Evolutionary conservation across 2,113 vertebrate genomes (phyloP).

Genomic region (Hemiscyllium ocellatum): DNA sequence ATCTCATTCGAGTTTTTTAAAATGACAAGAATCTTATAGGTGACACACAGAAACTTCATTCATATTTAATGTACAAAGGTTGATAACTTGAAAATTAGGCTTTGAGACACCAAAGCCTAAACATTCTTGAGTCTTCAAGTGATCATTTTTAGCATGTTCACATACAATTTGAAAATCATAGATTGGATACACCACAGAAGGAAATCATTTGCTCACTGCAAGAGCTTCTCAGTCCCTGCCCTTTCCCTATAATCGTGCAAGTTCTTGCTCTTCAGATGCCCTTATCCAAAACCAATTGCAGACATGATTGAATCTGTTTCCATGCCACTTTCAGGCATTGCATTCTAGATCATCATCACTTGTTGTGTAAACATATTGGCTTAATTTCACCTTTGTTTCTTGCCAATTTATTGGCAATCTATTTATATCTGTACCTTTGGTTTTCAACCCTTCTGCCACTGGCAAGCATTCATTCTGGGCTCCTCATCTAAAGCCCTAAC

Average conservation of each 20-base stretch:
- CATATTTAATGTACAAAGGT: background rate
- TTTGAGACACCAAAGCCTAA: background rate
- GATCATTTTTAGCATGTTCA: background rate
- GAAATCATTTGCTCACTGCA: background rate
- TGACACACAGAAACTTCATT: background rate
- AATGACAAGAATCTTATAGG: background rate
- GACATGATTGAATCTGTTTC: background rate
- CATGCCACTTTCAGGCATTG: background rate
- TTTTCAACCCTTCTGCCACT: background rate
- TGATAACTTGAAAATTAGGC: background rate
- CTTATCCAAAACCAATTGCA: background rate
- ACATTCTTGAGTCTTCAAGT: background rate
- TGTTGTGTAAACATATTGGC: background rate
- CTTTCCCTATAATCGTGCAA: background rate
- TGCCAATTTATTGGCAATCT: background rate
- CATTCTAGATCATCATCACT: background rate
- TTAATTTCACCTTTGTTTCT: background rate
- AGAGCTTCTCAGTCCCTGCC: background rate
- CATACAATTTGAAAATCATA: background rate
- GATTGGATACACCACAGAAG: background rate
- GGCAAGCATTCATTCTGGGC: background rate
- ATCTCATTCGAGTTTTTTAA: background rate
- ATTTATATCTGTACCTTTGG: background rate
- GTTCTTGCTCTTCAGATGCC: background rate
- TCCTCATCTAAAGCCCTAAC: too few species aligned